Evolutionary conservation across 2,797 vertebrate species (phyloP).

Genomic region (Pantherophis alleghaniensis): DNA sequence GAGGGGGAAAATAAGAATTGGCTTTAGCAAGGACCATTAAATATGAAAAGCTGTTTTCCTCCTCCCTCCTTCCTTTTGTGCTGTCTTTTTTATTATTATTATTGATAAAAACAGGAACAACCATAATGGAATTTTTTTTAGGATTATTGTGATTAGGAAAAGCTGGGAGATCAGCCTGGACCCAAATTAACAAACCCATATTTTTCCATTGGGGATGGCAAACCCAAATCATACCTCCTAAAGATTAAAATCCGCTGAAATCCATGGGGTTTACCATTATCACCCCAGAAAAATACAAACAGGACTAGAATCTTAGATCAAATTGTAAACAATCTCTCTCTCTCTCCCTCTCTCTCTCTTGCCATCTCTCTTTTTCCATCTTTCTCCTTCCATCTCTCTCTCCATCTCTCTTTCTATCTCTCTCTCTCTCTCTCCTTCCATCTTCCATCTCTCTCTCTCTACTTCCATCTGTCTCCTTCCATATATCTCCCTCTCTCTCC

Average conservation of each 20-base stretch:
- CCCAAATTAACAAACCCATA: background rate
- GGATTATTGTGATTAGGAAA: background rate
- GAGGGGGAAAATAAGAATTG: background rate
- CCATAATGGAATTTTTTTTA: accelerated
- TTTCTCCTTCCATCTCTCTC: no score
- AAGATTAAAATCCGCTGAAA: background rate
- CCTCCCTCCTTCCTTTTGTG: background rate
- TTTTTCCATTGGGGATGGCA: background rate
- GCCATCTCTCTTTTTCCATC: no score
- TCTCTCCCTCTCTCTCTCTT: background rate
- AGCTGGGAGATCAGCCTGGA: background rate
- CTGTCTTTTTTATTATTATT: background rate
- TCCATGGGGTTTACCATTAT: background rate
- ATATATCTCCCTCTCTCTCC: background rate
- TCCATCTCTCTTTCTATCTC: no score
- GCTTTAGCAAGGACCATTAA: background rate
- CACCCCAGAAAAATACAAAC: background rate
- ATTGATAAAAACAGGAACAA: background rate
- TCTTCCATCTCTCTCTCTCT: no score
- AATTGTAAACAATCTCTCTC: background rate
- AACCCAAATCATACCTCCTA: background rate
- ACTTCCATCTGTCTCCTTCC: no score
- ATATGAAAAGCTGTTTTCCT: background rate
- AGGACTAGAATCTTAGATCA: background rate
- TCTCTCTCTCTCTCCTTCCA: no score